A percentile compares a stretch with the other conserved stretches of the same genome.
Evolutionary conservation across 2,113 vertebrate species (phyloP).

Genomic region (Physeter macrocephalus): DNA sequence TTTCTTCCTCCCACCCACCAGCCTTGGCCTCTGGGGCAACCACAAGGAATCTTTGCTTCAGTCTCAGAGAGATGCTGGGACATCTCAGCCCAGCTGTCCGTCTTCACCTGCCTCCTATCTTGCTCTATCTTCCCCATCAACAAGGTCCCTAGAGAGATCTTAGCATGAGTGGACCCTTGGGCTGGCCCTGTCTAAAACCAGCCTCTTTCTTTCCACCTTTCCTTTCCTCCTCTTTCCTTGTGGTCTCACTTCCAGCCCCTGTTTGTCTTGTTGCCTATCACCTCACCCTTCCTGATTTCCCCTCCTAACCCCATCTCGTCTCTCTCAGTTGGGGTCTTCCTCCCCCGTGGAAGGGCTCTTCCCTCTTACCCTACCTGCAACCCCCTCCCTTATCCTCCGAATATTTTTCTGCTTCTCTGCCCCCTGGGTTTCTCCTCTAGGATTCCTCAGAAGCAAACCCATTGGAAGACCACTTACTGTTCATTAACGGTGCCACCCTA

Average conservation of each 20-base stretch:
- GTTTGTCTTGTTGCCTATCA: background rate
- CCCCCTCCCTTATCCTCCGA: background rate
- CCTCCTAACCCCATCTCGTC: background rate
- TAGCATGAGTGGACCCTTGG: rapidly evolving
- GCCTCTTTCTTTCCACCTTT: background rate
- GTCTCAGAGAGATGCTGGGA: background rate
- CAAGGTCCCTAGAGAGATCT: background rate
- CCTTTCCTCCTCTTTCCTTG: background rate
- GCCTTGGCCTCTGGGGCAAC: conserved; percentile 1
- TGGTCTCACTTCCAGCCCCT: background rate
- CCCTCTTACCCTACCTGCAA: background rate
- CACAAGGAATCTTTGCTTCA: background rate
- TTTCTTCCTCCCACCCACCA: conserved; percentile 21
- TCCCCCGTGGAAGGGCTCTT: background rate
- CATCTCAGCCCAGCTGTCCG: background rate
- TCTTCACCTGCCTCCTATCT: background rate
- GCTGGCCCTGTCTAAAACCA: background rate
- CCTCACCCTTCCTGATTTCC: background rate
- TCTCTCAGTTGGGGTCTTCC: background rate
- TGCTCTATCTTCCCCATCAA: background rate
- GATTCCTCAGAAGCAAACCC: background rate
- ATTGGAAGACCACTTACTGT: background rate
- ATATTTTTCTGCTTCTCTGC: background rate
- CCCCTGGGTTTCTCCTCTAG: background rate
- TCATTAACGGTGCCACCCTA: background rate